Conservation (phyloP, 1,140 invertebrate genomes). For the Aphidius gifuensis region DNA sequence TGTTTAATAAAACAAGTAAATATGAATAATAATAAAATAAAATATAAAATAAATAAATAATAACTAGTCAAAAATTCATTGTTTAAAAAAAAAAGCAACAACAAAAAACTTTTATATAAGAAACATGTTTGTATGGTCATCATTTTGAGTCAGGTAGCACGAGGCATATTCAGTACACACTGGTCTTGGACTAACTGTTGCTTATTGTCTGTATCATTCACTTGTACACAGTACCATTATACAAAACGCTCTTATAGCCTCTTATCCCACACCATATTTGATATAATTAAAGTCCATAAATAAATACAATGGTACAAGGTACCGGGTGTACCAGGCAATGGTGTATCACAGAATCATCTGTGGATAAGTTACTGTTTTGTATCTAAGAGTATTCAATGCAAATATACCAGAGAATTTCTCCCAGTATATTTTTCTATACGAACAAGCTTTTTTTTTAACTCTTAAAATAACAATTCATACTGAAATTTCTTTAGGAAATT, state of each 20-base stretch:
- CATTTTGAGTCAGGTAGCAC: not conserved
- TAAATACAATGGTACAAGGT: conserved; percentile 35
- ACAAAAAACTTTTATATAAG: too few relatives aligned
- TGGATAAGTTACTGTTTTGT: not conserved
- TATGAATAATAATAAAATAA: too few relatives aligned
- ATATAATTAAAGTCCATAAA: conserved; percentile 36
- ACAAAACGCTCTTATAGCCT: conserved; percentile 23
- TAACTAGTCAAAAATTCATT: too few relatives aligned
- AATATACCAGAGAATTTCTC: conserved; percentile 25
- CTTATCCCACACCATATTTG: conserved; percentile 33
- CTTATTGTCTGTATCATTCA: conserved; percentile 19
- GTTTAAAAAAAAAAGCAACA: too few relatives aligned
- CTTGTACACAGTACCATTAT: conserved; percentile 28
- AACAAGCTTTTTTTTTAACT: not conserved
- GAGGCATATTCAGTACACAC: conserved; percentile 2
- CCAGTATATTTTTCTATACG: conserved; percentile 7
- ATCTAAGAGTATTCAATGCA: conserved; percentile 34
- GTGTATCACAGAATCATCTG: too few relatives aligned
- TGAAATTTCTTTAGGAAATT: too few relatives aligned
- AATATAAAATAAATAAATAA: too few relatives aligned
- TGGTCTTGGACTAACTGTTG: conserved; percentile 24
- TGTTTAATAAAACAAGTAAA: too few relatives aligned
- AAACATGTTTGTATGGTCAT: not conserved
- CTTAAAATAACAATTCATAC: too few relatives aligned
- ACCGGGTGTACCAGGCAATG: conserved; percentile 25